Conservation (phyloP, 2,888 invertebrate species). For the Eupithecia tripunctaria region DNA sequence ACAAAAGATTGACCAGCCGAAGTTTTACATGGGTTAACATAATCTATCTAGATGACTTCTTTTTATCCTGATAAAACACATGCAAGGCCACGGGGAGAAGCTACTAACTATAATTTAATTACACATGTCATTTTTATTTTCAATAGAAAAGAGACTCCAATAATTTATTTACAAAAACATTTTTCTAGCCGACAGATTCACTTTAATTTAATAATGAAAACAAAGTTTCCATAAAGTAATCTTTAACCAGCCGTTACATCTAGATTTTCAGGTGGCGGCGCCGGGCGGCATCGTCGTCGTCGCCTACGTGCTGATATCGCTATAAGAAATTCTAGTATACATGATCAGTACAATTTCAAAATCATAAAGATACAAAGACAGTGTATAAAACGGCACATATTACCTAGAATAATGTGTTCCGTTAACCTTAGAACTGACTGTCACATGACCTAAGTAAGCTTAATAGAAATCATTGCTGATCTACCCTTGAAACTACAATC, state of each 20-base stretch:
- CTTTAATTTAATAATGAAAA: neutral
- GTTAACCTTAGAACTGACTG: slow-evolving; percentile 41
- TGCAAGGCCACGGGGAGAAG: neutral
- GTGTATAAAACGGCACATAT: slow-evolving; percentile 27
- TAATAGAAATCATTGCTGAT: slow-evolving; percentile 57
- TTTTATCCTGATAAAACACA: neutral
- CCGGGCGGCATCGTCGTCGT: too few relatives aligned
- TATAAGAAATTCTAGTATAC: neutral
- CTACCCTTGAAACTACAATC: slow-evolving; percentile 54
- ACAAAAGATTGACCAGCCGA: neutral
- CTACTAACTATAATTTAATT: neutral
- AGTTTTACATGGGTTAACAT: neutral
- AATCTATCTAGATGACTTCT: neutral
- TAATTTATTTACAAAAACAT: neutral
- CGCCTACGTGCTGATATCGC: neutral
- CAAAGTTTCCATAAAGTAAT: neutral
- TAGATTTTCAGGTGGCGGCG: neutral
- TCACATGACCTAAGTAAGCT: slow-evolving; percentile 47
- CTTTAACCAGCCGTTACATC: neutral
- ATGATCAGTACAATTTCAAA: slow-evolving; percentile 8
- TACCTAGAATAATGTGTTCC: slow-evolving; percentile 30
- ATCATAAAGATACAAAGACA: slow-evolving; percentile 13
- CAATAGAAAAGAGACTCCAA: neutral
- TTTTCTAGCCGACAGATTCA: neutral
- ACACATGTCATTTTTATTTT: neutral